These are phyloP conservation scores for Andrena trimmerana DNA, from an alignment of 2,888 invertebrate genomes.

Conservation along the genomic window DNA sequence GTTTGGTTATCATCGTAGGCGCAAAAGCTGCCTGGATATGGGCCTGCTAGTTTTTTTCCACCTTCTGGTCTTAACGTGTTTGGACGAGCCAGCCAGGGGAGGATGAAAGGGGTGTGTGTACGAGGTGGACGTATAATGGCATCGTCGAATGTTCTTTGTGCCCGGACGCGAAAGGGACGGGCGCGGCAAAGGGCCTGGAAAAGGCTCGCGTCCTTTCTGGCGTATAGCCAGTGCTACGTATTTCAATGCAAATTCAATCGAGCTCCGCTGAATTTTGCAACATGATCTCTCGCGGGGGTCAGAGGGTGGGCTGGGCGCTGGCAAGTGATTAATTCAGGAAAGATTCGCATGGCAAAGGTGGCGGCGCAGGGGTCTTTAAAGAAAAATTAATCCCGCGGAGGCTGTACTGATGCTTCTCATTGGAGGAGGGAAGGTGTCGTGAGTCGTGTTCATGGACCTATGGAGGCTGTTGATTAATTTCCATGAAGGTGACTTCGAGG, in stretches of 20 bases:
- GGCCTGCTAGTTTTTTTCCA: not conserved
- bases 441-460: not conserved
- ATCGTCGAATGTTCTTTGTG: conserved; percentile 69
- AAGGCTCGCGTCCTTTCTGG: conserved; percentile 62
- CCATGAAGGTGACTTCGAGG: no score
- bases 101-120: not conserved
- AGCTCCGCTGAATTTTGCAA: conserved; percentile 69
- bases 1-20: conserved; percentile 63
- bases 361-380: conserved; percentile 22
- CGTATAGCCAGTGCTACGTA: conserved; percentile 65
- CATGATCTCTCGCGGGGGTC: conserved; percentile 50
- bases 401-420: not conserved
- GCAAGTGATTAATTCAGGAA: conserved; percentile 63
- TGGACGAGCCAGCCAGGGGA: conserved; percentile 1
- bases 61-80: conserved; percentile 14
- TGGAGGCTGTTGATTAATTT: not conserved
- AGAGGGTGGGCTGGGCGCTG: conserved; percentile 9
- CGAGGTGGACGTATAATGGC: conserved; percentile 54
- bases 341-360: conserved; percentile 56
- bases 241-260: conserved; percentile 74
- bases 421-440: conserved; percentile 2
- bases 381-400: conserved; percentile 43
- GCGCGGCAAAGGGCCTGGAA: conserved; percentile 54
- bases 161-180: conserved; percentile 44
- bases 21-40: conserved; percentile 34